Evolutionary conservation across 2,113 vertebrate genomes (phyloP), one percentile per base, ranked within the genome.

Genomic region (Ailuropoda melanoleuca): DNA sequence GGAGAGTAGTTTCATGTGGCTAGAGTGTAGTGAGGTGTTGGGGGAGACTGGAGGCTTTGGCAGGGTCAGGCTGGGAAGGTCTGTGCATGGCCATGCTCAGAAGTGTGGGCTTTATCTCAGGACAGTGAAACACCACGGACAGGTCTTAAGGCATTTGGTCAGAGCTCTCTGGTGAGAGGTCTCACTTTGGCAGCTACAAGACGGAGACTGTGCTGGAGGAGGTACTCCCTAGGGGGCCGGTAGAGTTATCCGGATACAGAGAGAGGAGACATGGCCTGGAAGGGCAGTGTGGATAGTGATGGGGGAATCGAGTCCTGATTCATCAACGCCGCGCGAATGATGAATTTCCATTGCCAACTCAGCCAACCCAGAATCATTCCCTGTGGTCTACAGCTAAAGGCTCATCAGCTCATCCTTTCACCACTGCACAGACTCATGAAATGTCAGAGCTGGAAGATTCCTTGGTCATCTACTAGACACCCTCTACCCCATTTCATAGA

Each of bases 181-280:
- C 56, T 50, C 17, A 31, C 55, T 19, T 23, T 0, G 39, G 81
- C 68, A 68, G 68, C 74, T 48, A 10, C 7, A 8, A 13, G 17
- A 3, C 2, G 26, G 50, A 29, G 64, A n/a, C 0, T 23, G 26
- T 0, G 1, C 37, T 29, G 7, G 31, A 91, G 50, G 23, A 31
- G 26, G 74, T 3, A 8, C 8, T n/a, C 48, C 8, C 4, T 3
- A 39, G 24, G 39, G 86, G 37, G 55, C 31, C n/a, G n/a, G 23
- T 21, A 17, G 5, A 15, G 24, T 46, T 17, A 29, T 6, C 68
- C 7, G 43, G 55, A 29, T 23, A 34, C 19, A n/a, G n/a, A 58
- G 37, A 19, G 74, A 58, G n/a, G 43, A 84, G 48, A 26, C 31
- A 4, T 0, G 9, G 34, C 74, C 17, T 3, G 1, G 8, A 19